A percentile compares a stretch with the other conserved stretches of the same genome.
Evolutionary conservation across 2,113 vertebrate species (phyloP).

Genomic region (Pachypanchax playfairii): DNA sequence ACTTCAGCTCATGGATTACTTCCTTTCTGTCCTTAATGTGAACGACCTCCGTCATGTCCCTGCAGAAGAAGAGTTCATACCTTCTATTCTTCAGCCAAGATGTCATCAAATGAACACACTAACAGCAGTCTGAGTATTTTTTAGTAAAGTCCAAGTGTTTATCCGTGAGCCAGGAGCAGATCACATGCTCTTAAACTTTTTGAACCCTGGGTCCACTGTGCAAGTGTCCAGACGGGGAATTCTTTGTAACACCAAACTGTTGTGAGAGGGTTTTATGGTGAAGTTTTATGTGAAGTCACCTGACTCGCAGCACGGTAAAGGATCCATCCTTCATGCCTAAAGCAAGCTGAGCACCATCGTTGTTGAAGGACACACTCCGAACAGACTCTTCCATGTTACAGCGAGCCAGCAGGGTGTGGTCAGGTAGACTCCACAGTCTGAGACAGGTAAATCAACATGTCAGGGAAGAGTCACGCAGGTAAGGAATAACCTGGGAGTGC

Average conservation of each 20-base stretch:
- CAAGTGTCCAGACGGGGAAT: too few relatives aligned
- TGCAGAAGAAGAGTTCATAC: conserved; percentile 48
- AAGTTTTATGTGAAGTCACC: too few relatives aligned
- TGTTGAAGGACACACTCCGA: conserved; percentile 91
- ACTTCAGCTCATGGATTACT: conserved; percentile 97
- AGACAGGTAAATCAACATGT: conserved; percentile 1
- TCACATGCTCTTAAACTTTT: too few relatives aligned
- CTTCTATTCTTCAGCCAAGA: background rate
- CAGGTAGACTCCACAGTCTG: conserved; percentile 94
- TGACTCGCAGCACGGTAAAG: conserved; percentile 95
- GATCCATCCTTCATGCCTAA: conserved; percentile 98
- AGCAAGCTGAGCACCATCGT: conserved; percentile 92
- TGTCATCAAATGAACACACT: background rate
- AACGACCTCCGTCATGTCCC: conserved; percentile 99
- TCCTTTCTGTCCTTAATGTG: conserved; percentile 98
- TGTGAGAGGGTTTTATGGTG: too few relatives aligned
- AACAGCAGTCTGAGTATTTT: background rate
- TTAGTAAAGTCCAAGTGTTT: too few relatives aligned
- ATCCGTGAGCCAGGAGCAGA: too few relatives aligned
- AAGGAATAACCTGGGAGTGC: background rate
- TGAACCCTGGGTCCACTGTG: too few relatives aligned
- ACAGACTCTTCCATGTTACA: conserved; percentile 97
- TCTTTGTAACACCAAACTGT: background rate
- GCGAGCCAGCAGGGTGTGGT: conserved; percentile 93
- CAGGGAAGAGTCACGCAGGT: background rate